A percentile compares a stretch with the other conserved stretches of the same genome.
phyloP scores from a whole-genome alignment of 1,140 invertebrate genomes.

The Atta colombica region DNA sequence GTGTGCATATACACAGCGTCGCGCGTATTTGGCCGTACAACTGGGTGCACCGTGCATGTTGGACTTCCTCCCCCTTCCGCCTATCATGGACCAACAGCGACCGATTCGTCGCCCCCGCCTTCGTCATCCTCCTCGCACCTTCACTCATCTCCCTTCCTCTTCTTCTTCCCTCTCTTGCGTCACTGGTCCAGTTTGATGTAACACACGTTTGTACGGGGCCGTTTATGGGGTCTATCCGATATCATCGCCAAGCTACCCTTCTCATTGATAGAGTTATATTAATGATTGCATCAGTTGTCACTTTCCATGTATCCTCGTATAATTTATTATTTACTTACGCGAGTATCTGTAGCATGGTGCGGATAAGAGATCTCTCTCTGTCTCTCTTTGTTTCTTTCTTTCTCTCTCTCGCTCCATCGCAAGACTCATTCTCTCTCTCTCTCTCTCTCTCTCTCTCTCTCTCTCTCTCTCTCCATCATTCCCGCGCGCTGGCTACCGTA shows the following conservation, averaged over 20 bases:
- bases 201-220: not conserved
- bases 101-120: slow-evolving; percentile 45
- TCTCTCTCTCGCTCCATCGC: not conserved
- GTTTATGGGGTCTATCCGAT: not conserved
- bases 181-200: slow-evolving; percentile 26
- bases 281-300: not conserved
- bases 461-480: not conserved
- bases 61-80: slow-evolving; percentile 76
- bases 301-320: not conserved
- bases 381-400: not conserved
- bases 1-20: slow-evolving; percentile 74
- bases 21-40: slow-evolving; percentile 79
- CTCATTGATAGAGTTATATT: slow-evolving; percentile 11
- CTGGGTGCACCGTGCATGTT: slow-evolving; percentile 77
- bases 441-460: not conserved
- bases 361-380: not conserved
- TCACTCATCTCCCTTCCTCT: slow-evolving; percentile 25
- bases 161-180: slow-evolving; percentile 29
- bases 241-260: not conserved
- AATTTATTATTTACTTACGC: not conserved
- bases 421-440: no score
- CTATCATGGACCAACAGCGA: slow-evolving; percentile 75
- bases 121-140: slow-evolving; percentile 41
- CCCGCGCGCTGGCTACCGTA: not conserved
- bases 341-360: not conserved